Evolutionary conservation across 1,140 invertebrate genomes (phyloP).

Genomic region (Macrocentrus cingulum): DNA sequence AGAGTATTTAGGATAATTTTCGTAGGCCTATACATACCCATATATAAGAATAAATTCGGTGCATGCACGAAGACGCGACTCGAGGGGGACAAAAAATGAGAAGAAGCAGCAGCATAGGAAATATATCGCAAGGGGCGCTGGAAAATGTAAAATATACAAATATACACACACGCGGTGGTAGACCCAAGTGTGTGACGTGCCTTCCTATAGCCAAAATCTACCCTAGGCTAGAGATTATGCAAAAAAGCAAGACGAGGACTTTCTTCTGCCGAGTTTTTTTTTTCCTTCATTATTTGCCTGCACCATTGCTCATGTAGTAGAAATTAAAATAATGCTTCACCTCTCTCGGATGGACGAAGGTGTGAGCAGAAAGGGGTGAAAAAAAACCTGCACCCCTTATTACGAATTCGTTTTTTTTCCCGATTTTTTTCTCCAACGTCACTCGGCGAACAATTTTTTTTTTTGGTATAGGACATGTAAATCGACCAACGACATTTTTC

Average conservation of each 20-base stretch:
- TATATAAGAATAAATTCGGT: not conserved
- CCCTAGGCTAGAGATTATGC: constrained; percentile 26
- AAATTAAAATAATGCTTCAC: constrained; percentile 27
- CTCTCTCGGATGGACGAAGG: not conserved
- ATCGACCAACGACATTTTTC: constrained; percentile 30
- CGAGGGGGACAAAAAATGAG: not conserved
- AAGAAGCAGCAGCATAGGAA: constrained; percentile 4
- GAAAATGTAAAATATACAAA: constrained; percentile 16
- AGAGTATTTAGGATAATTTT: constrained; percentile 38
- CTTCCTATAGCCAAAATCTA: constrained; percentile 18
- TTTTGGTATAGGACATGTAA: constrained; percentile 24
- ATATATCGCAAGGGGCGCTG: constrained; percentile 1
- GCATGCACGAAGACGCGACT: not conserved
- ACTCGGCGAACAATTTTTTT: constrained; percentile 17
- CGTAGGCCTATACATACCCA: not conserved
- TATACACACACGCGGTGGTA: constrained; percentile 22
- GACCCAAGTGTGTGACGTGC: constrained; percentile 22
- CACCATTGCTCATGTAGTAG: constrained; percentile 12
- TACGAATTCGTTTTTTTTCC: constrained; percentile 18
- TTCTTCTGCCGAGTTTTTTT: not conserved
- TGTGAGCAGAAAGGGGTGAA: not conserved
- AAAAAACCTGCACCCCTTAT: not conserved
- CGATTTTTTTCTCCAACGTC: constrained; percentile 20
- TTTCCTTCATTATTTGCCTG: not conserved
- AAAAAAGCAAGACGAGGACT: constrained; percentile 14